phyloP scores from a whole-genome alignment of 2,113 vertebrate species.

The Platysternon megacephalum region DNA sequence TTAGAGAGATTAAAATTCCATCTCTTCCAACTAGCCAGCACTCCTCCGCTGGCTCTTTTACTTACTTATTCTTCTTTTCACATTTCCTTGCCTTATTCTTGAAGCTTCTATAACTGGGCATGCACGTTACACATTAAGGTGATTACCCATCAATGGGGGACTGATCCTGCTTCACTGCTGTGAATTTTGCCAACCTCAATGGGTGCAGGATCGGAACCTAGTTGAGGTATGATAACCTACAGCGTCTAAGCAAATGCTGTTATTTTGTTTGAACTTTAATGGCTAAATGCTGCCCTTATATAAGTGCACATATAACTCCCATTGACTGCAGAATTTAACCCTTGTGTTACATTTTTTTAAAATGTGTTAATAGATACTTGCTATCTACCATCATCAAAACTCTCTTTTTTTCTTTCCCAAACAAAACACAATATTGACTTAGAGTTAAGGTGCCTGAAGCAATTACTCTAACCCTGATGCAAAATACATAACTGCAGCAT shows the following conservation, averaged over 20 bases:
- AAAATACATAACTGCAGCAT: background rate
- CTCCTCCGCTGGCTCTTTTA: background rate
- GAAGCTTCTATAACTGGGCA: background rate
- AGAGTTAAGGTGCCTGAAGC: background rate
- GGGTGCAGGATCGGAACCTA: background rate
- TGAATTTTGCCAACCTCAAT: background rate
- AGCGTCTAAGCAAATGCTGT: background rate
- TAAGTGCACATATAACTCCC: background rate
- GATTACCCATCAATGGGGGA: background rate
- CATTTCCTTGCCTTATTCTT: background rate
- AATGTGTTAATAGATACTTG: background rate
- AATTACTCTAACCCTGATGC: background rate
- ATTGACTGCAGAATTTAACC: background rate
- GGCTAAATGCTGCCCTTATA: background rate
- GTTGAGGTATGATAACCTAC: background rate
- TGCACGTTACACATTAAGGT: background rate
- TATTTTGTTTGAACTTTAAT: background rate
- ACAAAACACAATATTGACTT: background rate
- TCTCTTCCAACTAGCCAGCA: background rate
- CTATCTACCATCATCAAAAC: background rate
- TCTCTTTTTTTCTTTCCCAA: background rate
- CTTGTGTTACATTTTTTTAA: background rate
- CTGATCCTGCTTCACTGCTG: background rate
- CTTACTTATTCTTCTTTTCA: background rate
- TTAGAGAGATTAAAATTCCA: background rate